phyloP scores from a whole-genome alignment of 2,797 vertebrate genomes.

The Borostomias antarcticus region DNA sequence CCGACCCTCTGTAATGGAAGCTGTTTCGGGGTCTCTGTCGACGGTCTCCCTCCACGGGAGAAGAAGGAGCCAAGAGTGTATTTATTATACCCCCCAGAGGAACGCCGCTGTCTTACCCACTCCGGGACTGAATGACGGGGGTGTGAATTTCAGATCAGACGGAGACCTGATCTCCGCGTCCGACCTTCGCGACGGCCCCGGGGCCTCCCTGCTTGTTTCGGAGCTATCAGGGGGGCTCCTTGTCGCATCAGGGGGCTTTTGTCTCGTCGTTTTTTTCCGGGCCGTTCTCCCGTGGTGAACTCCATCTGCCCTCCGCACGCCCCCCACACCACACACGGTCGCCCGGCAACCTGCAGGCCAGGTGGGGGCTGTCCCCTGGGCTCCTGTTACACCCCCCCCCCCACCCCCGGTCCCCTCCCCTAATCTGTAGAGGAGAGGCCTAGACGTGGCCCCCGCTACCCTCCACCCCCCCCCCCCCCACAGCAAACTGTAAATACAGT shows the following conservation, averaged over 20 bases:
- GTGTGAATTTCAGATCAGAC: not conserved
- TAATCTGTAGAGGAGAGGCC: constrained; percentile 49
- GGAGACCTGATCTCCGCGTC: not conserved
- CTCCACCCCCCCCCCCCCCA: not conserved
- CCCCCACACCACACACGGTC: constrained; percentile 11
- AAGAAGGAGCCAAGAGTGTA: constrained; percentile 15
- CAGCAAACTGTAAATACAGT: not conserved
- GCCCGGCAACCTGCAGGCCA: no score
- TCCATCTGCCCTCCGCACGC: constrained; percentile 36
- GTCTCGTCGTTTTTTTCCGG: constrained; percentile 7
- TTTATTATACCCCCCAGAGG: constrained; percentile 1
- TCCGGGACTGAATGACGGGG: not conserved
- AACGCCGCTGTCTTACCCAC: constrained; percentile 2
- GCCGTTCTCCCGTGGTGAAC: constrained; percentile 36
- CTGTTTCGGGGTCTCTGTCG: constrained; percentile 7
- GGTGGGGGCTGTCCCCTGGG: no score
- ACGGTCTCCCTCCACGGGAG: not conserved
- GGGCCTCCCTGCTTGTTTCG: constrained; percentile 23
- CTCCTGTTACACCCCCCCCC: no score
- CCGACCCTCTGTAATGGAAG: constrained; percentile 13
- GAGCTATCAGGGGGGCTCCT: constrained; percentile 25
- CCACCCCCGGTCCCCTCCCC: not conserved
- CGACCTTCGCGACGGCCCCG: not conserved
- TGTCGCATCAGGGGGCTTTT: constrained; percentile 22
- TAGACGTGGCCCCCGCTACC: constrained; percentile 40